Evolutionary conservation across 2,797 vertebrate genomes (phyloP).

Genomic region (Agapornis canus): DNA sequence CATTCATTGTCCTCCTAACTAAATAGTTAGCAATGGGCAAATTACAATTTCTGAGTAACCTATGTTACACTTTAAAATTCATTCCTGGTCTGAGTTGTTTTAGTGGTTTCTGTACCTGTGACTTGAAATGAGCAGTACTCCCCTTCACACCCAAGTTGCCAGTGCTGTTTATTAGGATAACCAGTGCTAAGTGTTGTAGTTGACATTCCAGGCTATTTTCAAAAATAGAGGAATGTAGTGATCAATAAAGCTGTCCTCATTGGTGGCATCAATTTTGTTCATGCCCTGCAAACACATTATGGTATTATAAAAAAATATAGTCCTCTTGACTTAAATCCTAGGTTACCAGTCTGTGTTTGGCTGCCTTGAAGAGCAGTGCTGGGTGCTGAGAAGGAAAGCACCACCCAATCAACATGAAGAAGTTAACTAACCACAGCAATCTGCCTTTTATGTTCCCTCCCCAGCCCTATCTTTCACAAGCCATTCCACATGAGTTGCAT

Average conservation of each 20-base stretch:
- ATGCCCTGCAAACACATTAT: neutral
- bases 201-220: neutral
- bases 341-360: rapidly evolving
- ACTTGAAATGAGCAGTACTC: neutral
- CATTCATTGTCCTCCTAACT: neutral
- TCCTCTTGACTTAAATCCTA: neutral
- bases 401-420: neutral
- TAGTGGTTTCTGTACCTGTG: neutral
- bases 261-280: neutral
- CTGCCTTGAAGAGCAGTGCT: neutral
- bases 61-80: conserved; percentile 16
- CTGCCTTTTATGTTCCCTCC: neutral
- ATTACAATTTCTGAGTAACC: neutral
- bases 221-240: neutral
- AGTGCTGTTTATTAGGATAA: neutral
- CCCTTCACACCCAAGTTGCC: neutral
- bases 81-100: conserved; percentile 2
- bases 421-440: rapidly evolving
- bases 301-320: neutral
- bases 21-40: neutral
- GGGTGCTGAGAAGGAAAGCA: neutral
- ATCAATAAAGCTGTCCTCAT: neutral
- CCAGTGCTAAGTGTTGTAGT: neutral
- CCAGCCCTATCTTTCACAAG: neutral
- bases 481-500: rapidly evolving